These are phyloP conservation scores for Protonemura montana DNA, from an alignment of 2,888 invertebrate species.

Conservation along the genomic window DNA sequence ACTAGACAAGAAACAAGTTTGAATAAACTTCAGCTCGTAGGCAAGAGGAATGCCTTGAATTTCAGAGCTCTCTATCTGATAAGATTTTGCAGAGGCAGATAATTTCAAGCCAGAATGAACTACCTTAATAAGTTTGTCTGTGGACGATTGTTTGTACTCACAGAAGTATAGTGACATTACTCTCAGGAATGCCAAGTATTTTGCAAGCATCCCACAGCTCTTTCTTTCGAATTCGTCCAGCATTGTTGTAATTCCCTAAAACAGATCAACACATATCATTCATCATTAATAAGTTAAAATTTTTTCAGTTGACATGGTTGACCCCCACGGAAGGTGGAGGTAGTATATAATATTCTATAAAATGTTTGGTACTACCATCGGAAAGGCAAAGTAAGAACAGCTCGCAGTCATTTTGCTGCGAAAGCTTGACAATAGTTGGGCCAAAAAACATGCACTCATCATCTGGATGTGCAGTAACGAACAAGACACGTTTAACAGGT, in stretches of 20 bases:
- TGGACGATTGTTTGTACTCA: slow-evolving; percentile 53
- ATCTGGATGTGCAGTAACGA: slow-evolving; percentile 96
- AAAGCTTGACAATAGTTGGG: slow-evolving; percentile 79
- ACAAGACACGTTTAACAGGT: slow-evolving; percentile 70
- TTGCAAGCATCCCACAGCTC: slow-evolving; percentile 86
- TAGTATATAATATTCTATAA: background rate
- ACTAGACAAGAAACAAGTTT: too few species aligned
- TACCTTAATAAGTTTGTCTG: too few species aligned
- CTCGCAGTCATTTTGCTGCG: slow-evolving; percentile 68
- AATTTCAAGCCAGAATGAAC: too few species aligned
- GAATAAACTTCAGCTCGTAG: too few species aligned
- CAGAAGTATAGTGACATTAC: slow-evolving; percentile 73
- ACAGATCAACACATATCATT: background rate
- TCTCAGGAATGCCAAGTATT: slow-evolving; percentile 78
- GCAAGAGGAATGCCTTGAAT: too few species aligned
- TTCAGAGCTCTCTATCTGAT: too few species aligned
- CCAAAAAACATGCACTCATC: slow-evolving; percentile 99
- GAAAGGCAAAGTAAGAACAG: slow-evolving; percentile 87
- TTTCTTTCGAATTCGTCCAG: slow-evolving; percentile 70
- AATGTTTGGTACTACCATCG: slow-evolving; percentile 66
- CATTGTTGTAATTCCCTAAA: slow-evolving; percentile 71
- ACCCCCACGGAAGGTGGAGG: slow-evolving; percentile 9
- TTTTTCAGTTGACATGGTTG: too few species aligned
- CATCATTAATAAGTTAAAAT: background rate
- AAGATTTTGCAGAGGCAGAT: too few species aligned